A percentile compares a stretch with the other conserved stretches of the same genome.
These are phyloP conservation scores for Reticulitermes speratus DNA, from an alignment of 1,140 invertebrate genomes.

Conservation along the genomic window DNA sequence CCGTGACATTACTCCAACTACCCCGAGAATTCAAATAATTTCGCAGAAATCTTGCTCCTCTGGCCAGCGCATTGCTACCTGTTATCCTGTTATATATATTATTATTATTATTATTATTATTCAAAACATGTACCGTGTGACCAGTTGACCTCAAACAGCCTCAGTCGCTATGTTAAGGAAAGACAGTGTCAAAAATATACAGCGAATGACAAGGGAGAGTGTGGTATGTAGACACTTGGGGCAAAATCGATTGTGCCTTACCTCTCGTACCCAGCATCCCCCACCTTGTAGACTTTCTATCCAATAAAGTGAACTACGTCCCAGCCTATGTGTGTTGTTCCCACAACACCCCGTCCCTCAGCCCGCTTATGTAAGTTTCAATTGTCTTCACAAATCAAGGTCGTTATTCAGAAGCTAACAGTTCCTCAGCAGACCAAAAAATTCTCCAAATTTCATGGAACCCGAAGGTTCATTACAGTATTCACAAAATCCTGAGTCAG, in stretches of 20 bases:
- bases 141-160: not conserved
- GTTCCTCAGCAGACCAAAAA: too few species aligned
- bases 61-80: too few species aligned
- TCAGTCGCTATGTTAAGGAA: not conserved
- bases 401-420: not conserved
- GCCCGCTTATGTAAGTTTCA: not conserved
- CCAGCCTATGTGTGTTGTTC: not conserved
- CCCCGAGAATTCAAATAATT: too few species aligned
- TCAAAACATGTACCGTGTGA: too few species aligned
- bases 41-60: too few species aligned
- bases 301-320: not conserved
- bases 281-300: not conserved
- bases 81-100: too few species aligned
- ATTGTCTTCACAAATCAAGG: not conserved
- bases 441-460: too few species aligned
- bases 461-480: too few species aligned
- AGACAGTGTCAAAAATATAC: not conserved
- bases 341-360: not conserved
- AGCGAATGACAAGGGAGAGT: not conserved
- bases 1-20: too few species aligned
- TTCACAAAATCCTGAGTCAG: too few species aligned
- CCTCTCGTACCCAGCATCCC: not conserved
- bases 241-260: not conserved
- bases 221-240: not conserved
- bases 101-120: too few species aligned